phyloP scores from a whole-genome alignment of 2,888 invertebrate species.

The Neelides folsomi region DNA sequence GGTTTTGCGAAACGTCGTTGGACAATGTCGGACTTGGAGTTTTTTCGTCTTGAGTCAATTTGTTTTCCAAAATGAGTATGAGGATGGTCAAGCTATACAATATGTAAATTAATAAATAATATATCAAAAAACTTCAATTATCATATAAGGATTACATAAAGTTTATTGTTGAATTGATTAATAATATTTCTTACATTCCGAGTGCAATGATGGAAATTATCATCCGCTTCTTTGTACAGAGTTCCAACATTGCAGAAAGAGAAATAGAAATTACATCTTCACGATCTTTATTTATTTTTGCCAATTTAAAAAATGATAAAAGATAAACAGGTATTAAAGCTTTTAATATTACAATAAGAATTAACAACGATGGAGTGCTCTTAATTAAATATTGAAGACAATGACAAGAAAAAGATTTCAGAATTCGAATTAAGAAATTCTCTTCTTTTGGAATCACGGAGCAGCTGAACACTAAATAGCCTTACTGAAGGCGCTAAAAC shows the following conservation, averaged over 20 bases:
- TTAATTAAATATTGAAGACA: no score
- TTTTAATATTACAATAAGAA: no score
- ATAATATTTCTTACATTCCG: slow-evolving; percentile 33
- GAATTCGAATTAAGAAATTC: no score
- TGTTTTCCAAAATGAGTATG: slow-evolving; percentile 47
- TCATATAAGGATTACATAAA: slow-evolving; percentile 1
- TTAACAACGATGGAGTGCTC: no score
- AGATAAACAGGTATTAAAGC: no score
- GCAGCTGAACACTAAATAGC: no score
- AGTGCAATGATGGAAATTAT: slow-evolving; percentile 34
- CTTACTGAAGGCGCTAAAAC: no score
- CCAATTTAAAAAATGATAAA: no score
- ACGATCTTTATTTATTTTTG: no score
- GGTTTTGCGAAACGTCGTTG: slow-evolving; percentile 53
- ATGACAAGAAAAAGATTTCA: no score
- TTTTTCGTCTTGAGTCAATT: slow-evolving; percentile 3
- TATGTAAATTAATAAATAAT: slow-evolving; percentile 17
- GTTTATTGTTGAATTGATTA: no score
- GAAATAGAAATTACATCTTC: no score
- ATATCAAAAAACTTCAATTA: not conserved
- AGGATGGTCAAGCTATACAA: slow-evolving; percentile 58
- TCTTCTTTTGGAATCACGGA: not conserved
- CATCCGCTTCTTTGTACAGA: slow-evolving; percentile 37
- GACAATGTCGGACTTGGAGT: slow-evolving; percentile 25
- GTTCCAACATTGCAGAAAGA: slow-evolving; percentile 36